Percentiles rank a stretch among this genome's conserved stretches.
Conservation (phyloP, 2,888 invertebrate genomes). For the Caradrina kadenii region DNA sequence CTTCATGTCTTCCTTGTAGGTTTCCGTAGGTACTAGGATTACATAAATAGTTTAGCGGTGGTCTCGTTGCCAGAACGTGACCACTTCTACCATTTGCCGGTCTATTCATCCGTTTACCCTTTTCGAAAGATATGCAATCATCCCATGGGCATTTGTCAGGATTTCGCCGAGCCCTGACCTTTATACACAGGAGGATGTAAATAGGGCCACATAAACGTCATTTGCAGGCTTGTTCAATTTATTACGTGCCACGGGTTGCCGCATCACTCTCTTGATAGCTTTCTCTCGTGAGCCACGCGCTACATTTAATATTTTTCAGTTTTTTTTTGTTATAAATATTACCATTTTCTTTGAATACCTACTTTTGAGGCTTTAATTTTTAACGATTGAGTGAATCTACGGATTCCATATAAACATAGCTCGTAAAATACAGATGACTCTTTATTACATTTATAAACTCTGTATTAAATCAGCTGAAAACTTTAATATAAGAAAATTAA, state of each 20-base stretch:
- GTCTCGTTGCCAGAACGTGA: conserved; percentile 41
- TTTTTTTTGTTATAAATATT: conserved; percentile 23
- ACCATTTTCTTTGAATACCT: conserved; percentile 3
- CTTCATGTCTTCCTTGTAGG: too few relatives aligned
- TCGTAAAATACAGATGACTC: conserved; percentile 2
- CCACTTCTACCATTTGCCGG: conserved; percentile 41
- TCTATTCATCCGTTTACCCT: conserved; percentile 51
- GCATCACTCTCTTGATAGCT: conserved; percentile 48
- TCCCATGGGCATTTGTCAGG: conserved; percentile 54
- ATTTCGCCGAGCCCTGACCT: conserved; percentile 53
- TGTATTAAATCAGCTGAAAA: conserved; percentile 30
- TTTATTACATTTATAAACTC: conserved; percentile 8
- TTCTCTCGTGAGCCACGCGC: conserved; percentile 14
- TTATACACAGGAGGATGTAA: conserved; percentile 52
- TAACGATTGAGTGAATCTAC: conserved; percentile 11
- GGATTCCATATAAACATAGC: not conserved
- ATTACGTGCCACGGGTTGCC: conserved; percentile 50
- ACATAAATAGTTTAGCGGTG: conserved; percentile 44
- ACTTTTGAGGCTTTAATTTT: conserved; percentile 8
- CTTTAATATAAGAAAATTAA: conserved; percentile 8
- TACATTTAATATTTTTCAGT: conserved; percentile 19
- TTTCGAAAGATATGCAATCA: conserved; percentile 48
- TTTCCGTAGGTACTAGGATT: conserved; percentile 28
- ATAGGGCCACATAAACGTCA: conserved; percentile 56
- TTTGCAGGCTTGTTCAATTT: conserved; percentile 53